A percentile compares a stretch with the other conserved stretches of the same genome.
phyloP scores from a whole-genome alignment of 2,797 vertebrate genomes.

The Takifugu rubripes region DNA sequence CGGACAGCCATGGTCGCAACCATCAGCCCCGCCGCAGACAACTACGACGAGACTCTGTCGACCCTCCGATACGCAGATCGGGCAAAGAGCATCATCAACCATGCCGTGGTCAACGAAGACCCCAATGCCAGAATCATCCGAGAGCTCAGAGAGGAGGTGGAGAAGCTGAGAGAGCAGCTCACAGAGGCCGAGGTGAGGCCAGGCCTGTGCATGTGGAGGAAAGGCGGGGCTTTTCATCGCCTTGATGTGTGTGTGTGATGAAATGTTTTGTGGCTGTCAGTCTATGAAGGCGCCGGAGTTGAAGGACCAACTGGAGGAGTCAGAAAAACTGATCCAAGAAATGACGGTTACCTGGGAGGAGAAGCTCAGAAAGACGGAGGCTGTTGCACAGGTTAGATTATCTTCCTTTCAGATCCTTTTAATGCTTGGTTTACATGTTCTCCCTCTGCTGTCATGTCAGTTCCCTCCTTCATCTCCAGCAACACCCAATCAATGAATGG shows the following conservation, averaged over 20 bases:
- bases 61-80: conserved; percentile 91
- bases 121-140: conserved; percentile 94
- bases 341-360: conserved; percentile 95
- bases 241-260: background rate
- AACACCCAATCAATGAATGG: no score
- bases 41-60: conserved; percentile 93
- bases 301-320: conserved; percentile 92
- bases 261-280: conserved; percentile 58
- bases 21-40: conserved; percentile 91
- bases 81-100: conserved; percentile 91
- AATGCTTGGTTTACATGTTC: no score
- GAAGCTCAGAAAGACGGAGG: conserved; percentile 92
- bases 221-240: no score
- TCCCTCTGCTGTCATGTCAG: no score
- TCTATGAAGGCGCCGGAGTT: conserved; percentile 94
- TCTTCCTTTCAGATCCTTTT: no score
- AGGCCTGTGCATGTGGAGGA: no score
- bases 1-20: conserved; percentile 97
- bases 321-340: conserved; percentile 93
- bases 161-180: conserved; percentile 91
- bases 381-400: conserved; percentile 75
- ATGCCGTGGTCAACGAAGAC: conserved; percentile 90
- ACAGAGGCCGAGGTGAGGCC: conserved; percentile 86
- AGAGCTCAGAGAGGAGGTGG: conserved; percentile 91
- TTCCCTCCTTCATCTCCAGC: no score